phyloP scores from a whole-genome alignment of 2,888 invertebrate genomes.

The Hartigia nigra region DNA sequence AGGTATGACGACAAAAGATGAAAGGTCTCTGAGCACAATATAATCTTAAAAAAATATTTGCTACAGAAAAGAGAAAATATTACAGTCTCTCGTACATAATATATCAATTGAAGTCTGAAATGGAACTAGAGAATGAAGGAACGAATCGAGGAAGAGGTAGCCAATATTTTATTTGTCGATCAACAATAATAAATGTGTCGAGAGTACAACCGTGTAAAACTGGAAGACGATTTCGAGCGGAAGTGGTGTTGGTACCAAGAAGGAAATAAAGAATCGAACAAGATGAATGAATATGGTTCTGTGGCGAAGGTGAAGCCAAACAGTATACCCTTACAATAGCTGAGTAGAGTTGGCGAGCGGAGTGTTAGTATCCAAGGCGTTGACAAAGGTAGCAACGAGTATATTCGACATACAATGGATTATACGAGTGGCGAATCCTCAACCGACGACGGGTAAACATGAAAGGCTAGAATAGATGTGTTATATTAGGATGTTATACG shows the following conservation, averaged over 20 bases:
- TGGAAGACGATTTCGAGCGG: not conserved
- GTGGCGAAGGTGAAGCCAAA: not conserved
- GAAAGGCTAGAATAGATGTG: not conserved
- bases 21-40: too few relatives aligned
- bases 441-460: not conserved
- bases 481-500: not conserved
- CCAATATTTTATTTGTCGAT: not conserved
- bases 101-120: not conserved
- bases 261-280: not conserved
- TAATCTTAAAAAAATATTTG: not conserved
- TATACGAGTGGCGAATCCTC: not conserved
- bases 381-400: not conserved
- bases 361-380: not conserved
- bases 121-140: not conserved
- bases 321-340: not conserved
- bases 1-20: not conserved
- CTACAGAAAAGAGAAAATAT: not conserved
- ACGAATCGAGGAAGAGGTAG: not conserved
- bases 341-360: not conserved
- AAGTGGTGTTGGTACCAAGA: not conserved
- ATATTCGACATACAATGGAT: not conserved
- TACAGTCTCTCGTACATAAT: too few relatives aligned
- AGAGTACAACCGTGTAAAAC: not conserved
- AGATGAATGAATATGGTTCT: not conserved
- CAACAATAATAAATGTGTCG: not conserved